phyloP scores from a whole-genome alignment of 2,888 invertebrate species.

The Drosophila vallismaia region DNA sequence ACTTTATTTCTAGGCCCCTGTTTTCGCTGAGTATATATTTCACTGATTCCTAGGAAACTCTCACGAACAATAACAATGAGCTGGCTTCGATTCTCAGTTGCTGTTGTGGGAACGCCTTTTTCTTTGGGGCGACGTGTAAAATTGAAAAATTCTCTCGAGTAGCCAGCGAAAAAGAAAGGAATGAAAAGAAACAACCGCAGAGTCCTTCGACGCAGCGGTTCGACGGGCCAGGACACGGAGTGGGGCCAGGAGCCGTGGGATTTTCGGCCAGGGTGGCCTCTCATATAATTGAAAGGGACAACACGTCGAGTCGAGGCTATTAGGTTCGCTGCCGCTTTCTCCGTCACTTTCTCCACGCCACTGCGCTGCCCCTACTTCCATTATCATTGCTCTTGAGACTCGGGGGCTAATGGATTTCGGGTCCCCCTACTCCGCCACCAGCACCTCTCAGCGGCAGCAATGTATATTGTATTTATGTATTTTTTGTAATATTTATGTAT shows the following conservation, averaged over 20 bases:
- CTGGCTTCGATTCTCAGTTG: conserved; percentile 41
- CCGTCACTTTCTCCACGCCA: conserved; percentile 13
- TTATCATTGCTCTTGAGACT: conserved; percentile 77
- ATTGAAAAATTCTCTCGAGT: conserved; percentile 73
- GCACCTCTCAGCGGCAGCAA: neutral
- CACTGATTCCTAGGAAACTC: conserved; percentile 16
- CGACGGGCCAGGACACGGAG: conserved; percentile 4
- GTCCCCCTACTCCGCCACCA: conserved; percentile 26
- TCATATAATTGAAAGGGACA: conserved; percentile 79
- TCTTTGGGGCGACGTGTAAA: conserved; percentile 70
- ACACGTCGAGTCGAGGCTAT: conserved; percentile 76
- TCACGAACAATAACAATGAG: conserved; percentile 65
- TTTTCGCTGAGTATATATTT: conserved; percentile 5
- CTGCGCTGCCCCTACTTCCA: conserved; percentile 13
- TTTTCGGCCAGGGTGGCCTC: conserved; percentile 26
- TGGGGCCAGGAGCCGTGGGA: conserved; percentile 22
- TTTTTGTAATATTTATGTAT: conserved; percentile 56
- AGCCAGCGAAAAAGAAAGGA: conserved; percentile 46
- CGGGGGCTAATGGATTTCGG: conserved; percentile 71
- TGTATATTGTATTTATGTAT: conserved; percentile 26
- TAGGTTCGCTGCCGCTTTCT: conserved; percentile 58
- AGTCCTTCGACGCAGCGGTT: conserved; percentile 23
- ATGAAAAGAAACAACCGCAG: conserved; percentile 52
- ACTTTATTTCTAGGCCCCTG: neutral
- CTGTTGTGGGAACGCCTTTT: conserved; percentile 55